Evolutionary conservation across 2,113 vertebrate genomes (phyloP).

Genomic region (Xiphias gladius): DNA sequence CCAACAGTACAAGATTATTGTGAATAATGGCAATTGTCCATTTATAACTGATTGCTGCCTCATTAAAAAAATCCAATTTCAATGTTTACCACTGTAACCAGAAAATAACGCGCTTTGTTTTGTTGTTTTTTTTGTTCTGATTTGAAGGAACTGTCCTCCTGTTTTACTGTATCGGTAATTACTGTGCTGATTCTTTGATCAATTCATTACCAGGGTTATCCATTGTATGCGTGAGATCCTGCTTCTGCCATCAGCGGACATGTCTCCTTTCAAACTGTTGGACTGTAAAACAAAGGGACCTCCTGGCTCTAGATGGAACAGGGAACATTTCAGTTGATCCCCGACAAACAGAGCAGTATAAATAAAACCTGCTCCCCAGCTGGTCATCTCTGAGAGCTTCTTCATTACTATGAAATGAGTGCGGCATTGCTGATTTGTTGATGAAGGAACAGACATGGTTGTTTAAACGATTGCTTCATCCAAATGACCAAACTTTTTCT

Average conservation of each 20-base stretch:
- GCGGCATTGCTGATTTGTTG: background rate
- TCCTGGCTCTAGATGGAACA: background rate
- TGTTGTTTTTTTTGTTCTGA: background rate
- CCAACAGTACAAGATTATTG: background rate
- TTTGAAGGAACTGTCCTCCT: background rate
- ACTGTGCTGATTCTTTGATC: background rate
- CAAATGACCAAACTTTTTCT: background rate
- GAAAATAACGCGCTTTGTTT: background rate
- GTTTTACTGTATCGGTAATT: background rate
- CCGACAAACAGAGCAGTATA: background rate
- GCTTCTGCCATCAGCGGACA: background rate
- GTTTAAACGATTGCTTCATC: background rate
- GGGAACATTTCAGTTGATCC: background rate
- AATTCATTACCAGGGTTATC: background rate
- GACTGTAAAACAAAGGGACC: background rate
- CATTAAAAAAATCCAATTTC: background rate
- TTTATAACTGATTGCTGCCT: background rate
- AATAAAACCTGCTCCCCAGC: constrained; percentile 16
- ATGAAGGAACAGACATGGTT: background rate
- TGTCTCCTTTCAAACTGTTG: background rate
- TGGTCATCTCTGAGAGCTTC: background rate
- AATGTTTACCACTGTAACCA: background rate
- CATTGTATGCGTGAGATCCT: background rate
- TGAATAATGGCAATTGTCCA: background rate
- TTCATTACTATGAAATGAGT: background rate